phyloP scores from a whole-genome alignment of 2,797 vertebrate genomes.

The Tapirus indicus region DNA sequence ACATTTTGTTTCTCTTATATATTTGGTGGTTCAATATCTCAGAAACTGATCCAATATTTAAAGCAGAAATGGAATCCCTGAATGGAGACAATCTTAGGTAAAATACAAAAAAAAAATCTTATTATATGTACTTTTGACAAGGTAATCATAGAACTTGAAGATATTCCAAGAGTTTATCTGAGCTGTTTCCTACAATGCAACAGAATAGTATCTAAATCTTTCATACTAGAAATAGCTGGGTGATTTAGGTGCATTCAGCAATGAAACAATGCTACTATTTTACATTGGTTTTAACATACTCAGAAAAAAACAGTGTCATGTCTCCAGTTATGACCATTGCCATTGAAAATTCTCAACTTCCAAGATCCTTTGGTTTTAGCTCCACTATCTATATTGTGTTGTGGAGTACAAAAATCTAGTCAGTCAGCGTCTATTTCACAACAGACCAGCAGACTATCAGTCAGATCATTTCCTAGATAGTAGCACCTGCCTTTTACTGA shows the following conservation, averaged over 20 bases:
- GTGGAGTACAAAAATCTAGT: neutral
- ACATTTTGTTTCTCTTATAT: neutral
- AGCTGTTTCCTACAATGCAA: neutral
- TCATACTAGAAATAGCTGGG: slow-evolving; percentile 27
- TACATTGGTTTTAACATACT: neutral
- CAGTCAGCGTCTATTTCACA: neutral
- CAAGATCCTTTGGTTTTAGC: neutral
- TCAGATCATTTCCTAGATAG: neutral
- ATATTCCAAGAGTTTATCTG: slow-evolving; percentile 35
- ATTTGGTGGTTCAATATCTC: slow-evolving; percentile 20
- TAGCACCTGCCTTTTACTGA: neutral
- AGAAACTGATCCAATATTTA: slow-evolving; percentile 35
- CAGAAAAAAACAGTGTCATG: neutral
- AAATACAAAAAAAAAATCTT: neutral
- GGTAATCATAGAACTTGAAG: neutral
- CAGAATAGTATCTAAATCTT: slow-evolving; percentile 12
- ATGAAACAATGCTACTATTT: neutral
- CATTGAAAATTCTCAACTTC: neutral
- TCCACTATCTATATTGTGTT: neutral
- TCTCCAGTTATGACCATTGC: neutral
- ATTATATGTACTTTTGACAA: neutral
- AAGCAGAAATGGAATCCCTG: slow-evolving; percentile 41
- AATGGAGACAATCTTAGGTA: neutral
- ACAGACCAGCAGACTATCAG: neutral
- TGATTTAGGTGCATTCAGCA: neutral